phyloP scores from a whole-genome alignment of 2,888 invertebrate genomes.

The Pyrgus malvae region DNA sequence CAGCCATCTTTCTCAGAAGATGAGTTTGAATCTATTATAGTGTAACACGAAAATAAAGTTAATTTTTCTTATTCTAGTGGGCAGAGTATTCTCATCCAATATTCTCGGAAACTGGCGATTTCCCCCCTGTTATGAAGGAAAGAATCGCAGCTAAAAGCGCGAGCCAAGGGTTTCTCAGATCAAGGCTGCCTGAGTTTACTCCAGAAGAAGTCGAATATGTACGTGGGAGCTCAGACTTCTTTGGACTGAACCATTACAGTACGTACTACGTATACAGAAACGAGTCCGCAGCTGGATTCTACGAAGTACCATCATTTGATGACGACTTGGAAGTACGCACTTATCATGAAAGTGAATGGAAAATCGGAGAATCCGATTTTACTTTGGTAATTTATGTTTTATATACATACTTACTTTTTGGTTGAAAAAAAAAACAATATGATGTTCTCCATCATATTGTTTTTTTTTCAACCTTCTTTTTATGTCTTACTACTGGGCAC shows the following conservation, averaged over 20 bases:
- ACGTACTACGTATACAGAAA: conserved; percentile 62
- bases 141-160: conserved; percentile 56
- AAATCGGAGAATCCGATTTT: conserved; percentile 34
- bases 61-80: conserved; percentile 34
- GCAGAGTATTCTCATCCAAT: conserved; percentile 56
- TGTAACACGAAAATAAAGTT: too few relatives aligned
- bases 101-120: conserved; percentile 56
- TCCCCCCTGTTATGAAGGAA: conserved; percentile 57
- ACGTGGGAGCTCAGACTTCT: conserved; percentile 42
- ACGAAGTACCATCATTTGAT: conserved; percentile 40
- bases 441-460: too few relatives aligned
- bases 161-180: conserved; percentile 56
- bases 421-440: too few relatives aligned
- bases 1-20: too few relatives aligned
- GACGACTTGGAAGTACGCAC: conserved; percentile 38
- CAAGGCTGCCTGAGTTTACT: conserved; percentile 65
- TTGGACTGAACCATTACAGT: conserved; percentile 75
- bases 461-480: too few relatives aligned
- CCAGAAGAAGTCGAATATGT: conserved; percentile 50
- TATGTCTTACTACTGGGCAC: too few relatives aligned
- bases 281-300: conserved; percentile 36
- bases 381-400: too few relatives aligned
- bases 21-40: too few relatives aligned
- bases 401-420: too few relatives aligned
- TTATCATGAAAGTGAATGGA: conserved; percentile 41